Evolutionary conservation across 2,888 invertebrate species (phyloP), one percentile per base, ranked within the genome.

Genomic region (Drosophila pseudotalamancana): DNA sequence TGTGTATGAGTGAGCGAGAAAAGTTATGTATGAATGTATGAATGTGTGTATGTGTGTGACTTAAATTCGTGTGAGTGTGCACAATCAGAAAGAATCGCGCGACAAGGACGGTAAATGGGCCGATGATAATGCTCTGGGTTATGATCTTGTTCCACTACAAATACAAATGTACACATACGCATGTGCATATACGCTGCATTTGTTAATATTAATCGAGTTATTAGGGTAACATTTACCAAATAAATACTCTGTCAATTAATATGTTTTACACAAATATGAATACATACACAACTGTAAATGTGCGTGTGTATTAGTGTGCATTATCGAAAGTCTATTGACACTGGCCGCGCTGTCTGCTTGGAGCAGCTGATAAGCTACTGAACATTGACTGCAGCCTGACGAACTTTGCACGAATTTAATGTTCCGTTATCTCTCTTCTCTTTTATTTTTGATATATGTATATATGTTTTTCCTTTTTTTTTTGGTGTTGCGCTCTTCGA

Each of bases 281-380:
- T n/a, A 31, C 27, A 16, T 35, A 23, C 11, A 50, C 8, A 39
- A 14, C 0, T 18, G 1, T 21, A 4, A 5, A 6, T 18, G n/a
- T 37, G 9, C 25, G 16, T 37, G 32, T 40, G 4, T n/a, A 6
- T 29, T n/a, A 23, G 21, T 61, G 35, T 29, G 25, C 54, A 60
- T 73, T 66, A 73, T 74, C 59, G 70, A 73, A 73, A 73, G 81
- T 83, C 71, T 77, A 74, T 83, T 77, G 87, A 82, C 87, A 78
- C 69, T 72, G 72, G 70, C 67, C 78, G 72, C 72, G 69, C 86
- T 77, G 84, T 84, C 84, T 84, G 77, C 77, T 68, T 69, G 53
- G 39, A 39, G 49, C 50, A 37, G 49, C 72, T 87, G 80, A 87
- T 87, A 79, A 82, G 75, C 55, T 45, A 55, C 43, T 42, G 40